phyloP scores from a whole-genome alignment of 2,113 vertebrate species.

The Salvelinus alpinus region DNA sequence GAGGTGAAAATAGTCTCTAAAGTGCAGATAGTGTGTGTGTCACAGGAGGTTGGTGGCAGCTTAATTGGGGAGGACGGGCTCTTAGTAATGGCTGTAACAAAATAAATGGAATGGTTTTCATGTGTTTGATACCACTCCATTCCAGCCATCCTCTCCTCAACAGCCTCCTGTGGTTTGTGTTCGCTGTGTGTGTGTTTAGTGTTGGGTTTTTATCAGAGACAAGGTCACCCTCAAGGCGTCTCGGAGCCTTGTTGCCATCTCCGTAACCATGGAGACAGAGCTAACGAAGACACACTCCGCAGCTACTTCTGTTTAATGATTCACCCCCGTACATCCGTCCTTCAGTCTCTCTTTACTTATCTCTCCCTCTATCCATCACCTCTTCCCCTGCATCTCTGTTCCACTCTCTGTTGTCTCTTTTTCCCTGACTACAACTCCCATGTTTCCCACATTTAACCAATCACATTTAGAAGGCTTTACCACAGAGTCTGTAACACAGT shows the following conservation, averaged over 20 bases:
- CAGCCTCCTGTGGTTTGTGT: background rate
- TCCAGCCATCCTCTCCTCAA: no score
- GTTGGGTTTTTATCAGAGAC: conserved; percentile 44
- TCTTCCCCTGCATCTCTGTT: background rate
- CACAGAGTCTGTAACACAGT: background rate
- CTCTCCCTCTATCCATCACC: background rate
- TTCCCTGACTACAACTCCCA: background rate
- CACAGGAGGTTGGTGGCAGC: no score
- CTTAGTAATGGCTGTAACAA: no score
- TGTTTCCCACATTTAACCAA: background rate
- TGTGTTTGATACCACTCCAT: background rate
- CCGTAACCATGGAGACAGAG: conserved; percentile 55
- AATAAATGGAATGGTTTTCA: no score
- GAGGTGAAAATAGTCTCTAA: background rate
- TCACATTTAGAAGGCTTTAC: background rate
- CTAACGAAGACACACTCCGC: conserved; percentile 32
- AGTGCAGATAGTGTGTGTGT: background rate
- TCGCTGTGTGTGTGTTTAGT: background rate
- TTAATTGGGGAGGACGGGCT: no score
- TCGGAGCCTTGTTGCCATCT: conserved; percentile 33
- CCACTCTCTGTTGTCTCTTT: background rate
- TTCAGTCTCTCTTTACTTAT: background rate
- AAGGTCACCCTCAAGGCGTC: conserved; percentile 50
- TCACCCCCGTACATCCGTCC: no score
- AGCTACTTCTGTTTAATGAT: background rate